Percentiles rank a stretch among this genome's conserved stretches.
These are phyloP conservation scores for Eutrigla gurnardus DNA, from an alignment of 2,797 vertebrate species.

Conservation along the genomic window DNA sequence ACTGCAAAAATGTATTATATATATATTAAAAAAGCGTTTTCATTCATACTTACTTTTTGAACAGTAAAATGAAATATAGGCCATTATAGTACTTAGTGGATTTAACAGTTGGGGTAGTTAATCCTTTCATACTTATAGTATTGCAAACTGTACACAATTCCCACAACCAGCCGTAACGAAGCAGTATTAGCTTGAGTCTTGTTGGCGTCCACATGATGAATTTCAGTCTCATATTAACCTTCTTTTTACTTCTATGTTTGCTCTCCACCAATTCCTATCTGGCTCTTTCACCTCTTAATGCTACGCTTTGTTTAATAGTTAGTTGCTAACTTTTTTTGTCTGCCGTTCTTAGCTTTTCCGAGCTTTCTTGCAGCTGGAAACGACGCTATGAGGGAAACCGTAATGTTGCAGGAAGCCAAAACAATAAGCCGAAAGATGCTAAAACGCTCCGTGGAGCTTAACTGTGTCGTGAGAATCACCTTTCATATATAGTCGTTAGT, in stretches of 20 bases:
- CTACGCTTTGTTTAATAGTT: not conserved
- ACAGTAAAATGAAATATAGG: too few species aligned
- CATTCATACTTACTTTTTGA: too few species aligned
- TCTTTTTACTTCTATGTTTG: constrained; percentile 9
- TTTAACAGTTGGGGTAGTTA: too few species aligned
- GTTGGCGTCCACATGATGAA: not conserved
- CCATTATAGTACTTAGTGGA: too few species aligned
- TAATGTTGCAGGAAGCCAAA: not conserved
- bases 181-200: not conserved
- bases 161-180: not conserved
- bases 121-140: not conserved
- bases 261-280: constrained; percentile 5
- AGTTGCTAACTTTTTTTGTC: not conserved
- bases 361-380: not conserved
- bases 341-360: not conserved
- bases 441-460: not conserved
- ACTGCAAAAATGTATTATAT: too few species aligned
- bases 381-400: not conserved
- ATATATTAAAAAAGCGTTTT: too few species aligned
- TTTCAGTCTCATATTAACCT: not conserved
- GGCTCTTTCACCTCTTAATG: not conserved
- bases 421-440: constrained; percentile 6
- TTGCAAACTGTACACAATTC: not conserved
- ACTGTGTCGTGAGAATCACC: not conserved
- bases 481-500: not conserved